Evolutionary conservation across 2,888 invertebrate genomes (phyloP).

Genomic region (Polyploca ridens): DNA sequence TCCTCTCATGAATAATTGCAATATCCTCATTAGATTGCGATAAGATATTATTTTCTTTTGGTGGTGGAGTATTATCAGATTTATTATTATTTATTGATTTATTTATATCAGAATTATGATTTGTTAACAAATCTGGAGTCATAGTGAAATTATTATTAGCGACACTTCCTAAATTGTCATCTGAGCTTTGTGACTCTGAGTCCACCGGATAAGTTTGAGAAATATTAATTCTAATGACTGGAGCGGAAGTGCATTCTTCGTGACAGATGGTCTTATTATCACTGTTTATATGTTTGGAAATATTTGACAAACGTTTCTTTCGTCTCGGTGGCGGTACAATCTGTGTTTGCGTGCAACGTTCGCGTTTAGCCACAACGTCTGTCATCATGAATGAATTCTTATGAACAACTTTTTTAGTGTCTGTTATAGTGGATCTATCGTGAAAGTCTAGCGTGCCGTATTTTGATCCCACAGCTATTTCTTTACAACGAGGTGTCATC

Average conservation of each 20-base stretch:
- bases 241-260: conserved; percentile 64
- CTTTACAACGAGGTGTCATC: conserved; percentile 77
- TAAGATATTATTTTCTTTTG: background rate
- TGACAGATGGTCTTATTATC: conserved; percentile 38
- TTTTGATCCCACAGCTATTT: conserved; percentile 69
- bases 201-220: conserved; percentile 80
- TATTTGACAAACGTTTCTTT: conserved; percentile 51
- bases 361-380: conserved; percentile 51
- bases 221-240: conserved; percentile 85
- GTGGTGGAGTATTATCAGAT: conserved; percentile 29
- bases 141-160: conserved; percentile 46
- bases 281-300: conserved; percentile 46
- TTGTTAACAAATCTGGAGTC: conserved; percentile 85
- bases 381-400: conserved; percentile 75
- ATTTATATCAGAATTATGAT: conserved; percentile 78
- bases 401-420: conserved; percentile 49
- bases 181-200: conserved; percentile 75
- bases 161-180: conserved; percentile 61
- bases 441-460: conserved; percentile 56
- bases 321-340: conserved; percentile 64
- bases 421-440: conserved; percentile 67
- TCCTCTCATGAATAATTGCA: background rate
- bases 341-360: conserved; percentile 67
- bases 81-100: conserved; percentile 9
- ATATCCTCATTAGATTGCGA: background rate